Conservation (phyloP, 2,888 invertebrate species). For the Melangyna quadrimaculata region DNA sequence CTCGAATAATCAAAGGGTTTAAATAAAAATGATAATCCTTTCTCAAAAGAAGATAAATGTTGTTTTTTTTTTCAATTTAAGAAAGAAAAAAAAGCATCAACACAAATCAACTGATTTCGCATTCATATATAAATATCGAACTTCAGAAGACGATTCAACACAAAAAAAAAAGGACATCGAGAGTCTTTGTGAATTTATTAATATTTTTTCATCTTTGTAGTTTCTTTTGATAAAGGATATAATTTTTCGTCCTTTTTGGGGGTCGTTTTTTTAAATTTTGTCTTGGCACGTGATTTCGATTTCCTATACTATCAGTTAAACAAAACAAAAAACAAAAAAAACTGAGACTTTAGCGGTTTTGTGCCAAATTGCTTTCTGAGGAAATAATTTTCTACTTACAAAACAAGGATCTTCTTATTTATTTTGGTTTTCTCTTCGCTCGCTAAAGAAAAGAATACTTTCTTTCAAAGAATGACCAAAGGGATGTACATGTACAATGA, state of each 20-base stretch:
- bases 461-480: conserved; percentile 9
- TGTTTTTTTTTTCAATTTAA: background rate
- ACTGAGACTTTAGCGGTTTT: background rate
- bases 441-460: background rate
- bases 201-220: conserved; percentile 1
- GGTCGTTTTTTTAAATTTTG: background rate
- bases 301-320: conserved; percentile 2
- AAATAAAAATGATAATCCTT: background rate
- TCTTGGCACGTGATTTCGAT: conserved; percentile 17
- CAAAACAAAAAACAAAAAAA: background rate
- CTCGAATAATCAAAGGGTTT: conserved; percentile 9
- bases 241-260: conserved; percentile 9
- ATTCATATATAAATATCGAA: background rate
- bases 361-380: conserved; percentile 26
- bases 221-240: background rate
- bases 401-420: conserved; percentile 6
- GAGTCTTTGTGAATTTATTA: conserved; percentile 11
- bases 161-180: background rate
- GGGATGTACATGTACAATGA: background rate
- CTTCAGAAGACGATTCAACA: background rate
- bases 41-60: background rate
- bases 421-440: no score
- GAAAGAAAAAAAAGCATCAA: background rate
- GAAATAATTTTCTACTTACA: background rate
- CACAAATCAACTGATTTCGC: conserved; percentile 9